Evolutionary conservation across 2,888 invertebrate species (phyloP), one percentile per base, ranked within the genome.

Genomic region (Tanytarsus gracilentus): DNA sequence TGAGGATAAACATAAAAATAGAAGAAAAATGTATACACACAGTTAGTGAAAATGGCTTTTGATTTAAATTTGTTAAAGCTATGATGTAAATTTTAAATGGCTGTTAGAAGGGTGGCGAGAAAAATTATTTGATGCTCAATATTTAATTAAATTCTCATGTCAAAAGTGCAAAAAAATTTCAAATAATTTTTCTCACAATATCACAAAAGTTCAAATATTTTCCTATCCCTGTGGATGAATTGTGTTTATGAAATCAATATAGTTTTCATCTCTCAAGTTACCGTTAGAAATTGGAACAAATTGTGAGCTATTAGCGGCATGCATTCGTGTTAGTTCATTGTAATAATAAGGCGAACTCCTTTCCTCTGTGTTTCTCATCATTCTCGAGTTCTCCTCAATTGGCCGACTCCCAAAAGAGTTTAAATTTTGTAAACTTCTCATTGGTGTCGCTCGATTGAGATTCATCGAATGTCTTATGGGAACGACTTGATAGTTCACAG

Each of bases 1-100:
- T 64, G 63, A 66, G 62, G 63, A 63, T 64, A 33, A 63, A 62
- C 63, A 63, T 64, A 55, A 63, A 64, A 64, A 63, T 63, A 63
- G 64, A 62, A 61, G 61, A 60, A 65, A 64, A 63, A 62, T 49
- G 63, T 48, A 62, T 56, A 62, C 44, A 61, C 16, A 40, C 33
- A 25, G 39, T 55, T 55, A 55, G 55, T 55, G 39, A 40, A 40
- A 55, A 55, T 23, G 51, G 59, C 18, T 63, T 44, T 58, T 14
- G 33, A 60, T 58, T 29, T 33, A 27, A 21, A n/a, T n/a, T n/a
- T n/a, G n/a, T n/a, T n/a, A n/a, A n/a, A n/a, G n/a, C n/a, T n/a
- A n/a, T n/a, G n/a, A n/a, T n/a, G n/a, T n/a, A n/a, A n/a, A n/a
- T n/a, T n/a, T n/a, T n/a, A n/a, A n/a, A n/a, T n/a, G n/a, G n/a